Conservation (phyloP, 2,113 vertebrate genomes). For the Seriola dumerili region DNA sequence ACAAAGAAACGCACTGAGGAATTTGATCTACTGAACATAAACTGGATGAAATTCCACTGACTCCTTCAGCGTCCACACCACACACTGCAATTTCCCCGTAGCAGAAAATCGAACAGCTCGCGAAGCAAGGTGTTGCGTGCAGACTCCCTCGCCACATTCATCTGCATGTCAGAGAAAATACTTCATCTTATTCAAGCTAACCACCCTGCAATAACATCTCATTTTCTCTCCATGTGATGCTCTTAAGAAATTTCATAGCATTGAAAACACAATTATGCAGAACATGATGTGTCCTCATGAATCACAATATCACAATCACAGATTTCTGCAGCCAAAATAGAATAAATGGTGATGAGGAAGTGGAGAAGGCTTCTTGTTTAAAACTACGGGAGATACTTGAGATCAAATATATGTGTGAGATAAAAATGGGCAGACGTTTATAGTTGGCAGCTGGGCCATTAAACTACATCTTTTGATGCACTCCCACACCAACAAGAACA, state of each 20-base stretch:
- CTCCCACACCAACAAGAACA: slow-evolving; percentile 44
- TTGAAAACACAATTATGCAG: slow-evolving; percentile 22
- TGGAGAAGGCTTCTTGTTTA: slow-evolving; percentile 37
- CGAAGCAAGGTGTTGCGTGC: slow-evolving; percentile 13
- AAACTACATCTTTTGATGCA: slow-evolving; percentile 50
- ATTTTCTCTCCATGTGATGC: slow-evolving; percentile 7
- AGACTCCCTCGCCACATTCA: neutral
- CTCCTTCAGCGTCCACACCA: slow-evolving; percentile 22
- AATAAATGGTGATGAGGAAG: slow-evolving; percentile 8
- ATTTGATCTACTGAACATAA: slow-evolving; percentile 1
- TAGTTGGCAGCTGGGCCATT: slow-evolving; percentile 65
- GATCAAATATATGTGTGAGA: slow-evolving; percentile 64
- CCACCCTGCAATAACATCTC: slow-evolving; percentile 9
- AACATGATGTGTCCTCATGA: slow-evolving; percentile 16
- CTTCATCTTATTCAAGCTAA: slow-evolving; percentile 27
- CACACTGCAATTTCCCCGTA: slow-evolving; percentile 34
- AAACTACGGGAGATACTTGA: slow-evolving; percentile 45
- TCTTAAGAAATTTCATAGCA: slow-evolving; percentile 20
- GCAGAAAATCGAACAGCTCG: slow-evolving; percentile 8
- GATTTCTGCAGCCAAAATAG: slow-evolving; percentile 4
- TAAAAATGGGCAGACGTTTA: slow-evolving; percentile 67
- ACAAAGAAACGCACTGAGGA: neutral
- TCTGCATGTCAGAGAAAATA: slow-evolving; percentile 20
- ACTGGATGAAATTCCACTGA: slow-evolving; percentile 14
- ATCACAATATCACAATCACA: slow-evolving; percentile 13